phyloP scores from a whole-genome alignment of 2,888 invertebrate species.

The Falcaria lacertinaria region DNA sequence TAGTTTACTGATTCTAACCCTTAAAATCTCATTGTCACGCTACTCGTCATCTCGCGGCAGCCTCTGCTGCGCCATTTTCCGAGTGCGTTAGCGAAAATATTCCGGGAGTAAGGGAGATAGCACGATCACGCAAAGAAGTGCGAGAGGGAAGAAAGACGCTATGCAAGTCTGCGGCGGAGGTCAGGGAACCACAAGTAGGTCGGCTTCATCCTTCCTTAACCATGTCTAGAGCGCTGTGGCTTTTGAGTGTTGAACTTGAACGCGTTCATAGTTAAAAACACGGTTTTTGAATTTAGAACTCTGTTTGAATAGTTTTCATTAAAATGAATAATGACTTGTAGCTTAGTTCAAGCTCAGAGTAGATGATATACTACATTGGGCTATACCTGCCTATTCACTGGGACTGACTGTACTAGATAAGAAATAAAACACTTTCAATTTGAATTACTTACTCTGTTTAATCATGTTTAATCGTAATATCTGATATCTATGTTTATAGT shows the following conservation, averaged over 20 bases:
- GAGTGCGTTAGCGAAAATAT: slow-evolving; percentile 73
- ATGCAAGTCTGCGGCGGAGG: slow-evolving; percentile 72
- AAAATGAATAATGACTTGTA: slow-evolving; percentile 19
- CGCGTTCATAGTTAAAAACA: slow-evolving; percentile 54
- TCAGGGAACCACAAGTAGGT: slow-evolving; percentile 78
- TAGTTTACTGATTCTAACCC: slow-evolving; percentile 31
- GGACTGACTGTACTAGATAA: slow-evolving; percentile 1
- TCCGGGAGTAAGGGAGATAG: slow-evolving; percentile 67
- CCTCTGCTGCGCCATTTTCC: slow-evolving; percentile 64
- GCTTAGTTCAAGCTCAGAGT: slow-evolving; percentile 12
- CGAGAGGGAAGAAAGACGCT: slow-evolving; percentile 40
- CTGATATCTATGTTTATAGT: too few relatives aligned
- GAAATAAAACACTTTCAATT: slow-evolving; percentile 3
- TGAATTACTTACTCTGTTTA: neutral
- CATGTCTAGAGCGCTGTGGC: slow-evolving; percentile 46
- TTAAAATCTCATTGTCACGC: slow-evolving; percentile 54
- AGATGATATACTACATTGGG: slow-evolving; percentile 6
- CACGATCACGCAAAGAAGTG: slow-evolving; percentile 14
- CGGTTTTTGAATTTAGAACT: slow-evolving; percentile 65
- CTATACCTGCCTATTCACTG: neutral
- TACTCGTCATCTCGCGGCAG: slow-evolving; percentile 45
- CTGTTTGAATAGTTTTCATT: slow-evolving; percentile 30
- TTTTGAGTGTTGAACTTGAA: slow-evolving; percentile 70
- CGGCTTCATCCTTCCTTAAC: slow-evolving; percentile 73
- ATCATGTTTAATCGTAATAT: too few relatives aligned